Evolutionary conservation across 92 coral and sea anemone species (phyloP), one percentile per base, ranked within the genome.

Genomic region (Micromussa lordhowensis): DNA sequence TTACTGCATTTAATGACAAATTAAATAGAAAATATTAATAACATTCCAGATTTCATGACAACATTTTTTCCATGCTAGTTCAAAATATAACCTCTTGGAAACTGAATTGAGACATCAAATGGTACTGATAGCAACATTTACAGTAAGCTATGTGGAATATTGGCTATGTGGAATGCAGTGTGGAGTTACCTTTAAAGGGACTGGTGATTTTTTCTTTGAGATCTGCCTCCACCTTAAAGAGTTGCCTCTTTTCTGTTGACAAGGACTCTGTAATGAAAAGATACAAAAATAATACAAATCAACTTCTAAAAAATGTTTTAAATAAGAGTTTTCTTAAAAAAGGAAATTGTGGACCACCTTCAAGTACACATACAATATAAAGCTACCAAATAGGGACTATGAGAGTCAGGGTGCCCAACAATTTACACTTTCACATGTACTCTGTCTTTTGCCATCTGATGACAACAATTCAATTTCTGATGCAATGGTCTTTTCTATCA

Each of bases 131-230:
- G 64, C 24, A 5, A 58, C 12, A 44, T 44, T 58, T 58, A 58
- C 24, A 5, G 8, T 58, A 18, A 5, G 24, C 4, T 58, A 58
- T 19, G 21, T n/a, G n/a, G n/a, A n/a, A n/a, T n/a, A n/a, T n/a
- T n/a, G n/a, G n/a, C n/a, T n/a, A n/a, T n/a, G n/a, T n/a, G n/a
- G n/a, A n/a, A n/a, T n/a, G 64, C 64, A 18, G 26, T 18, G 68
- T 61, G 68, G 68, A 83, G 49, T 17, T 89, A 97, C 99, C 99
- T 72, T 88, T 87, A 69, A 97, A 97, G 54, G 93, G 85, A 66
- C 93, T 87, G 7, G 94, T 90, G 51, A 96, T 97, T 78, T 96
- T 94, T 36, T 92, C 95, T 64, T 83, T 82, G 15, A 97, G 87
- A 30, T 94, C 95, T 6, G 69, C 78, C 71, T 94, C 96, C 77